Conservation (phyloP, 2,888 invertebrate genomes). For the Alloscopus bannaensis region DNA sequence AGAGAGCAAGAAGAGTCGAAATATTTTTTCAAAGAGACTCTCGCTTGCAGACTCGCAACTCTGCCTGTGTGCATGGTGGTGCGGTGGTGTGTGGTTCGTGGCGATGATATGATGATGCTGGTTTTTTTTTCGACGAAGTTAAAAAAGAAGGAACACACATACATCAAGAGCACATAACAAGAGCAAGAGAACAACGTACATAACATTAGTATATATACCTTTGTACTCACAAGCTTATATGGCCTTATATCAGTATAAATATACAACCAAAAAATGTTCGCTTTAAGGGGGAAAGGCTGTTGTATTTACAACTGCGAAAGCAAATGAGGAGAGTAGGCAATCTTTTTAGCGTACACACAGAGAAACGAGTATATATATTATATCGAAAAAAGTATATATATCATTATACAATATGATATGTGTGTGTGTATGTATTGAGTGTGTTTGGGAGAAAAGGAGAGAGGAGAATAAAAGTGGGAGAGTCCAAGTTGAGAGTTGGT, state of each 20-base stretch:
- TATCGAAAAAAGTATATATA: too few relatives aligned
- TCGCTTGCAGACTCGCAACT: too few relatives aligned
- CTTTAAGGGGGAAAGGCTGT: too few relatives aligned
- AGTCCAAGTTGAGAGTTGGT: not conserved
- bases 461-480: slow-evolving; percentile 9
- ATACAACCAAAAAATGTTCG: too few relatives aligned
- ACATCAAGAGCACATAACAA: not conserved
- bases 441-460: not conserved
- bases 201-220: slow-evolving; percentile 21
- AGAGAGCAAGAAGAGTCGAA: slow-evolving; percentile 28
- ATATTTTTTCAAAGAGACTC: too few relatives aligned
- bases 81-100: slow-evolving; percentile 18
- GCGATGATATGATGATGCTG: not conserved
- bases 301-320: too few relatives aligned
- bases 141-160: slow-evolving; percentile 21
- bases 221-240: too few relatives aligned
- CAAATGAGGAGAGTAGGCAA: too few relatives aligned
- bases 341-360: too few relatives aligned
- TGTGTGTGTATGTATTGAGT: not conserved
- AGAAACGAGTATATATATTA: too few relatives aligned
- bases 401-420: slow-evolving; percentile 1
- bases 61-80: slow-evolving; percentile 1
- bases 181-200: slow-evolving; percentile 7
- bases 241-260: too few relatives aligned
- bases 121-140: not conserved